Conservation (phyloP, 2,113 vertebrate genomes). For the Daboia siamensis region DNA sequence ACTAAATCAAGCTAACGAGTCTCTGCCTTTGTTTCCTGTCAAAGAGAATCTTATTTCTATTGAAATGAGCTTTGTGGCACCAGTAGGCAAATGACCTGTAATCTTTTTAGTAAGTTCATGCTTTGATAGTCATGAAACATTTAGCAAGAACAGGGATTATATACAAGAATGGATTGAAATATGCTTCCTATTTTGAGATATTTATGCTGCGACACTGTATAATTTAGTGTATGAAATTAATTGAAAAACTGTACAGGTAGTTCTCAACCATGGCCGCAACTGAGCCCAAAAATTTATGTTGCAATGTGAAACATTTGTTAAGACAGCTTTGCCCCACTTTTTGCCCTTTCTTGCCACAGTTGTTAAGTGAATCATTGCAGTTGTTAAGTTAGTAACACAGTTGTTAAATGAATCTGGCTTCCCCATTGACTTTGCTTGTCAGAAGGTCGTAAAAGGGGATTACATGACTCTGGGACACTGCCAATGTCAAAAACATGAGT, state of each 20-base stretch:
- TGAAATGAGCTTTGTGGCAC: neutral
- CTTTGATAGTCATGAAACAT: neutral
- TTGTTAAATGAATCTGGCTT: no score
- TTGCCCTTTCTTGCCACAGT: no score
- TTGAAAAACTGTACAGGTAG: neutral
- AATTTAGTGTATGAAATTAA: neutral
- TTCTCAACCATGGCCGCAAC: no score
- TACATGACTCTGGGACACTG: no score
- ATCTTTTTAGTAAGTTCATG: neutral
- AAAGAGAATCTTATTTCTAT: neutral
- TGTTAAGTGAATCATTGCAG: no score
- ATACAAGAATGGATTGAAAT: neutral
- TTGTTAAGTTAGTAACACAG: no score
- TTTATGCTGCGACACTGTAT: neutral
- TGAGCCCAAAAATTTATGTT: no score
- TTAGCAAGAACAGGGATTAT: neutral
- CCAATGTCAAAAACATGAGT: no score
- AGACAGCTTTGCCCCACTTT: no score
- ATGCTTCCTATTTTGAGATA: neutral
- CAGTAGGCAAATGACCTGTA: neutral
- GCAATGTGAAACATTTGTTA: no score
- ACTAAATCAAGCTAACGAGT: neutral
- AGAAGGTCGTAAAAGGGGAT: no score
- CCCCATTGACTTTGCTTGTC: no score
- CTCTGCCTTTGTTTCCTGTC: neutral